phyloP scores from a whole-genome alignment of 2,888 invertebrate species.

The Erebia palarica region DNA sequence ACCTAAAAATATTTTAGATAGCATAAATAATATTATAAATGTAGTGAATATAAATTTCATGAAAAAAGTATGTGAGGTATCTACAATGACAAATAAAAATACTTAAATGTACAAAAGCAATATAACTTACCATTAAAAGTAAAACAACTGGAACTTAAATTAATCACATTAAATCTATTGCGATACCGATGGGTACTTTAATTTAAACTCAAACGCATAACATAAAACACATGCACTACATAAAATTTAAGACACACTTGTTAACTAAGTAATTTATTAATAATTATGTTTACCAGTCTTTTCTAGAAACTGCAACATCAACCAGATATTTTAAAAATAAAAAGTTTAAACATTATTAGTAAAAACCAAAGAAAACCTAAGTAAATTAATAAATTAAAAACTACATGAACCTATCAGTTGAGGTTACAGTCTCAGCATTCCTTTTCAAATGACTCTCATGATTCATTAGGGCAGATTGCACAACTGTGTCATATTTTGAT shows the following conservation, averaged over 20 bases:
- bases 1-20: constrained; percentile 77
- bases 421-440: constrained; percentile 26
- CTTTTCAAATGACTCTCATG: constrained; percentile 7
- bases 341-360: constrained; percentile 3
- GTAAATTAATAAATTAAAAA: constrained; percentile 13
- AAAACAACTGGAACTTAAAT: constrained; percentile 55
- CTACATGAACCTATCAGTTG: constrained; percentile 17
- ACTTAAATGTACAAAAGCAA: constrained; percentile 49
- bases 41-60: constrained; percentile 27
- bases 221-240: constrained; percentile 44
- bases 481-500: constrained; percentile 28
- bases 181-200: constrained; percentile 37
- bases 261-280: constrained; percentile 7
- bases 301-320: constrained; percentile 27
- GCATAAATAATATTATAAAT: constrained; percentile 58
- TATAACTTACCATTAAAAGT: constrained; percentile 73
- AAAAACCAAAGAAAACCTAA: constrained; percentile 18
- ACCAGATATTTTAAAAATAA: constrained; percentile 1
- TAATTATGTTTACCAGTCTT: constrained; percentile 26
- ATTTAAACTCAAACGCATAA: constrained; percentile 40
- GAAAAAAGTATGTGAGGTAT: constrained; percentile 30
- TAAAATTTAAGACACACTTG: constrained; percentile 30
- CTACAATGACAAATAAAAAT: constrained; percentile 40
- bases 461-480: constrained; percentile 30
- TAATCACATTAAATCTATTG: constrained; percentile 32